A percentile compares a stretch with the other conserved stretches of the same genome.
Conservation (phyloP, 2,113 vertebrate species). For the Thunnus thynnus region DNA sequence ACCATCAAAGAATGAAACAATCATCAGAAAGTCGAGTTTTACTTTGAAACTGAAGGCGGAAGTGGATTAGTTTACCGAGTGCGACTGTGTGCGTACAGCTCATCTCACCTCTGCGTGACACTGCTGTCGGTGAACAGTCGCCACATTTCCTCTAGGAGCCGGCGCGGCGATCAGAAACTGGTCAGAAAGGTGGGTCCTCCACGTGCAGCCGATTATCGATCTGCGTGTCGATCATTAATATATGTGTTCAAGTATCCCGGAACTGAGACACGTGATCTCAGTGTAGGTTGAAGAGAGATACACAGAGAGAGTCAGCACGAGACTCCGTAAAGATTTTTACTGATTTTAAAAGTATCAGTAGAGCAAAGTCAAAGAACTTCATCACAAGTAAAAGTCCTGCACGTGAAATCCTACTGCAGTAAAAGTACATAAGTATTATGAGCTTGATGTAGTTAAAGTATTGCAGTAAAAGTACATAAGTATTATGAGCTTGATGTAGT, state of each 20-base stretch:
- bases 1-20: no score
- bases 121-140: neutral
- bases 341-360: neutral
- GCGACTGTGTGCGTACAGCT: neutral
- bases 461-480: no score
- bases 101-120: constrained; percentile 41
- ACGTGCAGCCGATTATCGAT: neutral
- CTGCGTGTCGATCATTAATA: rapidly evolving
- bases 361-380: no score
- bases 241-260: neutral
- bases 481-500: no score
- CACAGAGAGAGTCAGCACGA: neutral
- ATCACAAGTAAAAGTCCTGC: no score
- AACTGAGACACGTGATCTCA: constrained; percentile 12
- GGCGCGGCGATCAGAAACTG: constrained; percentile 8
- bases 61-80: neutral
- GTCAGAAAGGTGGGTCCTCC: constrained; percentile 51
- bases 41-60: constrained; percentile 63
- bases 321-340: neutral
- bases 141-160: constrained; percentile 6
- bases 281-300: neutral
- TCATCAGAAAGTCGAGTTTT: neutral
- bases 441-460: no score
- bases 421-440: no score
- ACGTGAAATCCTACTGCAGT: no score